Conservation (phyloP, 2,113 vertebrate genomes). For the Hiodon tergisus region DNA sequence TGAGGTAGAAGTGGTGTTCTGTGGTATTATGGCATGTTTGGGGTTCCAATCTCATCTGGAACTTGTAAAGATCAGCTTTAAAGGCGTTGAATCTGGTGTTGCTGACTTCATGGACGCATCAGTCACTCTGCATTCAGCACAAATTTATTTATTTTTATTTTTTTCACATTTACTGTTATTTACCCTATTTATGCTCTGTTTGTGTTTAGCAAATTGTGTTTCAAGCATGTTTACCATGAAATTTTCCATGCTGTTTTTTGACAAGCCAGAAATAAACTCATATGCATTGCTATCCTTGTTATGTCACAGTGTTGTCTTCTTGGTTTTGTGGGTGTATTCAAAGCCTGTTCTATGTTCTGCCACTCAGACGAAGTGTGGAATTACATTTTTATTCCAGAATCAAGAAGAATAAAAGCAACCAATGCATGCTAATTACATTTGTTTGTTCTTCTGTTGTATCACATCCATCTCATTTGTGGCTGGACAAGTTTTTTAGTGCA, state of each 20-base stretch:
- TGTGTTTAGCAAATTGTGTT: slow-evolving; percentile 36
- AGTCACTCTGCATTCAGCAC: slow-evolving; percentile 9
- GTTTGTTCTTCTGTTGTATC: slow-evolving; percentile 46
- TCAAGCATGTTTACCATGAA: slow-evolving; percentile 31
- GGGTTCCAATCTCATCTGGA: too few relatives aligned
- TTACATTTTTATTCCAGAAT: slow-evolving; percentile 37
- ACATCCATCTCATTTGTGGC: slow-evolving; percentile 37
- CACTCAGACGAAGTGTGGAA: slow-evolving; percentile 13
- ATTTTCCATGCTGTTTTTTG: neutral
- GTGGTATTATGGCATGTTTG: neutral
- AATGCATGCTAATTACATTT: slow-evolving; percentile 48
- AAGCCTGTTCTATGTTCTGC: too few relatives aligned
- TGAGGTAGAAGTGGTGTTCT: slow-evolving; percentile 41
- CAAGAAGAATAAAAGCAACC: slow-evolving; percentile 51
- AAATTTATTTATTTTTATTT: too few relatives aligned
- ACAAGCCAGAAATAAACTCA: slow-evolving; percentile 1
- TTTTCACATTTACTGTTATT: slow-evolving; percentile 31
- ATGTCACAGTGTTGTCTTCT: neutral
- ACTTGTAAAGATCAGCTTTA: neutral
- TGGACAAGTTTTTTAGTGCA: too few relatives aligned
- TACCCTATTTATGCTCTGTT: slow-evolving; percentile 6
- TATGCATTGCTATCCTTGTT: neutral
- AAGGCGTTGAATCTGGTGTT: neutral
- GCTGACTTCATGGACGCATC: neutral
- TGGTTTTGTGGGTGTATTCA: too few relatives aligned